A percentile compares a stretch with the other conserved stretches of the same genome.
phyloP scores from a whole-genome alignment of 1,140 invertebrate species.

The Eueides isabella region DNA sequence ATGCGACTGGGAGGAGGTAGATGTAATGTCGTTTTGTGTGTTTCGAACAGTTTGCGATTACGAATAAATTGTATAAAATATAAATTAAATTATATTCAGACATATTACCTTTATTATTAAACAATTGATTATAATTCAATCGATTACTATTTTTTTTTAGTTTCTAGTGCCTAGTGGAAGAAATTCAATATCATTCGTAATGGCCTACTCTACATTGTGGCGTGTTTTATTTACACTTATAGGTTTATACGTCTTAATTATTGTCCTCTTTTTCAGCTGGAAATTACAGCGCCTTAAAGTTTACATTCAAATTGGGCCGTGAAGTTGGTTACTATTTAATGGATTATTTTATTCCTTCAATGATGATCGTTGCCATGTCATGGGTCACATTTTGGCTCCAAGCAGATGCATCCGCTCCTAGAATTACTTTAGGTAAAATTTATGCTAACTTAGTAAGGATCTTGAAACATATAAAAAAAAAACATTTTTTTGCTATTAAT shows the following conservation, averaged over 20 bases:
- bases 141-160: too few relatives aligned
- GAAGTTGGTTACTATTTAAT: slow-evolving; percentile 95
- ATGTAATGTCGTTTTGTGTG: slow-evolving; percentile 67
- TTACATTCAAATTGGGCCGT: slow-evolving; percentile 89
- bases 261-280: slow-evolving; percentile 84
- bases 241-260: slow-evolving; percentile 36
- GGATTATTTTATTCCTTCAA: slow-evolving; percentile 95
- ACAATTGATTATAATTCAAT: neutral
- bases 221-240: neutral
- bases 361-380: slow-evolving; percentile 93
- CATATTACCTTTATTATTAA: neutral
- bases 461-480: too few relatives aligned
- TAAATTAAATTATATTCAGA: neutral
- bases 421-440: slow-evolving; percentile 5
- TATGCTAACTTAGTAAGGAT: neutral
- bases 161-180: too few relatives aligned
- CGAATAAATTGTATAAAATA: neutral
- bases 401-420: slow-evolving; percentile 91
- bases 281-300: slow-evolving; percentile 90
- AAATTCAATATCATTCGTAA: neutral
- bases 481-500: too few relatives aligned
- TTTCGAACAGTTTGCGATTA: slow-evolving; percentile 13
- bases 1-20: slow-evolving; percentile 87
- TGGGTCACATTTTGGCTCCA: slow-evolving; percentile 97
- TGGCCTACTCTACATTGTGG: slow-evolving; percentile 4